Evolutionary conservation across 2,113 vertebrate species (phyloP), one percentile per base, ranked within the genome.

Genomic region (Ovibos moschatus): DNA sequence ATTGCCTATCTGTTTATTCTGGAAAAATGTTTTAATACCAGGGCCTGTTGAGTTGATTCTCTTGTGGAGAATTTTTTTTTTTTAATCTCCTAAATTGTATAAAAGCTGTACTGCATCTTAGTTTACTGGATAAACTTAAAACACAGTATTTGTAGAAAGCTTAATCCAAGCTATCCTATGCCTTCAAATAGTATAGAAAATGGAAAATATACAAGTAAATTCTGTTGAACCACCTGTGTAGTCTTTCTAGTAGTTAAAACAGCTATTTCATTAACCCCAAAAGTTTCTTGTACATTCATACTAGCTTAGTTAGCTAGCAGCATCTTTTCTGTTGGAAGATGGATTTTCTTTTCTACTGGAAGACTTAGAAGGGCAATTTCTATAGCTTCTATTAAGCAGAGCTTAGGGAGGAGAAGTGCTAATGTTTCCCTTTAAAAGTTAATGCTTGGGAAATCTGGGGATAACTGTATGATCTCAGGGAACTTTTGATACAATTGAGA

Each of bases 151-250:
- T 98, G 97, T 97, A 97, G 98, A 95, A 92, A 88, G 97, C 62
- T 97, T 90, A 91, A 93, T 95, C 95, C 76, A 33, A 94, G 27
- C 57, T 97, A 36, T 98, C 95, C 71, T 97, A 95, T 97, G 97
- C 97, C 86, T 98, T 97, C 94, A 97, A 89, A 78, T 97, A 98
- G 96, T 93, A 93, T 85, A 98, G 97, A 94, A 97, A 97, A 98
- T 98, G 97, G 88, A 98, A 98, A 98, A 97, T 98, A 94, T 87
- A 97, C 88, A 92, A 97, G 97, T 98, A 98, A 98, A 98, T 98
- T 96, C 96, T 97, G 86, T 98, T 97, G 96, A 97, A 97, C 33
- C 97, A 93, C 45, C 64, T 96, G 97, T 97, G 97, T 93, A 98
- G 96, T 97, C 95, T 98, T 94, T 97, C 76, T 98, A 91, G 85